Base-by-base conservation (phyloP, 1,140 invertebrate species). In the Manduca sexta region DNA sequence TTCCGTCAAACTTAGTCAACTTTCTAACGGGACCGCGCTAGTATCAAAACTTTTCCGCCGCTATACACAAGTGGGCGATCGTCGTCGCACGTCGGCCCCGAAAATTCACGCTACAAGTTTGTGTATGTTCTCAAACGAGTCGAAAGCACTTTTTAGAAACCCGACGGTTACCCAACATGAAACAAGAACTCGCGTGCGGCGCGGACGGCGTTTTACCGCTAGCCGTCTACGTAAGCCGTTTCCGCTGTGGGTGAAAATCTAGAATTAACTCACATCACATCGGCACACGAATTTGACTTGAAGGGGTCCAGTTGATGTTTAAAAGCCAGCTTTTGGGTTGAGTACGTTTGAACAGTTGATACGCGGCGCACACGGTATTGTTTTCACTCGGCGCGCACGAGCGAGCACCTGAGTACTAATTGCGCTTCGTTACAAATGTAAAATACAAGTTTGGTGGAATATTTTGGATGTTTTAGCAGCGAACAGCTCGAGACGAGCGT, bases 231-330 rank as follows among this genome's bases (percentile, higher is more conserved):
- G 80, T 81, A 80, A 72, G 73, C 80, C 59, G 73, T 81, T 81
- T 81, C 77, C 79, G 74, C 53, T 72, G 61, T 64, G 69, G 69
- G 75, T 79, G 75, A 79, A 84, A 84, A 80, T 78, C 75, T 74
- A 73, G 74, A 78, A 75, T 79, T 78, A 71, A 74, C 68, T 70
- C 70, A 70, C 61, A 76, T 69, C 71, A 78, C 71, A 71, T 66
- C 42, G 59, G 45, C 58, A 60, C 58, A 78, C 62, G 61, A 69
- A 70, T 69, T 67, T 56, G 52, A 56, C 38, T 17, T 11, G 33
- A 26, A 56, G 64, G 63, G 73, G 69, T 61, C 51, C 57, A 52
- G 51, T 59, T 49, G 21, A n/a, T n/a, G 54, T 50, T 43, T 50
- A 49, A 47, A 48, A 49, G 34, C 39, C 42, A 50, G 52, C 44